A percentile compares a stretch with the other conserved stretches of the same genome.
These are phyloP conservation scores for Lamprologus callipterus DNA, from an alignment of 2,113 vertebrate species.

Conservation along the genomic window DNA sequence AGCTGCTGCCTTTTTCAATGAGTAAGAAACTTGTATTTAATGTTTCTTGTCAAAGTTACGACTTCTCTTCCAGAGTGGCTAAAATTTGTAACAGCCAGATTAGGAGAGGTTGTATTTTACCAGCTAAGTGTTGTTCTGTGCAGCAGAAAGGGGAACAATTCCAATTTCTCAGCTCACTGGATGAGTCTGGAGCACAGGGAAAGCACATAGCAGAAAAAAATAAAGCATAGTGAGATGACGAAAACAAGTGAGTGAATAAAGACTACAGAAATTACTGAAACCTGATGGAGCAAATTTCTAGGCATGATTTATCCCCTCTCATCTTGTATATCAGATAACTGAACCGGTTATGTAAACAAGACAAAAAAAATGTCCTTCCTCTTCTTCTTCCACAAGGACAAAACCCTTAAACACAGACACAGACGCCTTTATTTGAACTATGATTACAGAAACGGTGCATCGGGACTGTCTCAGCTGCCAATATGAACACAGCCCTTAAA, in stretches of 20 bases:
- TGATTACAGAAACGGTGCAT: not conserved
- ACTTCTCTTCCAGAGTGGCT: not conserved
- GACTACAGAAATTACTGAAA: not conserved
- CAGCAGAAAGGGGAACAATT: not conserved
- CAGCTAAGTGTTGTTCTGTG: not conserved
- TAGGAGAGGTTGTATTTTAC: not conserved
- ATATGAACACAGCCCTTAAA: not conserved
- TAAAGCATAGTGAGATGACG: not conserved
- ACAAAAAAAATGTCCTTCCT: not conserved
- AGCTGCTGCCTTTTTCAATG: not conserved
- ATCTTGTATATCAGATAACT: not conserved
- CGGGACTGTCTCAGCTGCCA: not conserved
- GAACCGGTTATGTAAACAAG: not conserved
- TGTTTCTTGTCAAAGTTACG: not conserved
- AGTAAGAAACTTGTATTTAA: not conserved
- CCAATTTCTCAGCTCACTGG: conserved; percentile 20
- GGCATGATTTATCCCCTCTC: not conserved
- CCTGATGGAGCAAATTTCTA: not conserved
- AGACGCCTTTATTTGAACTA: not conserved
- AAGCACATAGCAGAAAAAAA: not conserved
- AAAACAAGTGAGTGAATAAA: not conserved
- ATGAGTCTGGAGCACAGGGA: not conserved
- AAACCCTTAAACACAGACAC: not conserved
- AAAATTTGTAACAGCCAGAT: not conserved
- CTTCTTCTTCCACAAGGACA: not conserved